Evolutionary conservation across 1,140 invertebrate genomes (phyloP).

Genomic region (Probaryconus sp.): DNA sequence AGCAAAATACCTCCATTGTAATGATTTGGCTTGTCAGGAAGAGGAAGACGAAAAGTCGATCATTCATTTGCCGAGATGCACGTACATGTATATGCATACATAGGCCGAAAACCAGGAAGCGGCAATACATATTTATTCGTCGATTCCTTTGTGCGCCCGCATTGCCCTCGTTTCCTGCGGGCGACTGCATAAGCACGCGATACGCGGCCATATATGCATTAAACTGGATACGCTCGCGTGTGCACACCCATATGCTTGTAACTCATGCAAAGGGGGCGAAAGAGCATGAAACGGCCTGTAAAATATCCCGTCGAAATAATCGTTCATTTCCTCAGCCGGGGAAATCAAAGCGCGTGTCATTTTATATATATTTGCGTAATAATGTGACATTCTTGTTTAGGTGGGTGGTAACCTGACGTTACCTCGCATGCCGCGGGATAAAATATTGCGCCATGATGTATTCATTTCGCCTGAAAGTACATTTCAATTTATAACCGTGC

Average conservation of each 20-base stretch:
- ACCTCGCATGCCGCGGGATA: too few relatives aligned
- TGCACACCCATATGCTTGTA: constrained; percentile 21
- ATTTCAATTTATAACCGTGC: too few relatives aligned
- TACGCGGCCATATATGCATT: constrained; percentile 13
- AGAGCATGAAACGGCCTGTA: constrained; percentile 44
- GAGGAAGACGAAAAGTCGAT: constrained; percentile 38
- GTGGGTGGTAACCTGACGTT: too few relatives aligned
- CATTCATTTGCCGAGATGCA: constrained; percentile 31
- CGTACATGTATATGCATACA: constrained; percentile 46
- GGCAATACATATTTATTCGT: constrained; percentile 57
- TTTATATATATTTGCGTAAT: constrained; percentile 22
- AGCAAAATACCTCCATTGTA: constrained; percentile 38
- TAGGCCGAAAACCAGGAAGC: constrained; percentile 41
- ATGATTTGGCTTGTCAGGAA: constrained; percentile 20
- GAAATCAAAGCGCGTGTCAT: constrained; percentile 32
- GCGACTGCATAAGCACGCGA: constrained; percentile 49
- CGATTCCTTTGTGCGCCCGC: constrained; percentile 56
- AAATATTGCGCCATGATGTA: too few relatives aligned
- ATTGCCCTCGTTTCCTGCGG: constrained; percentile 56
- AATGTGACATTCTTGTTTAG: constrained; percentile 18
- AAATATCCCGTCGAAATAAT: constrained; percentile 58
- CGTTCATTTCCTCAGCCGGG: constrained; percentile 35
- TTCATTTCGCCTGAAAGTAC: too few relatives aligned
- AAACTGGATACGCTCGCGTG: constrained; percentile 2
- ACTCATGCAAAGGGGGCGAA: constrained; percentile 45